Base-by-base conservation (phyloP, 2,888 invertebrate species). In the Xestia rhomboidea region DNA sequence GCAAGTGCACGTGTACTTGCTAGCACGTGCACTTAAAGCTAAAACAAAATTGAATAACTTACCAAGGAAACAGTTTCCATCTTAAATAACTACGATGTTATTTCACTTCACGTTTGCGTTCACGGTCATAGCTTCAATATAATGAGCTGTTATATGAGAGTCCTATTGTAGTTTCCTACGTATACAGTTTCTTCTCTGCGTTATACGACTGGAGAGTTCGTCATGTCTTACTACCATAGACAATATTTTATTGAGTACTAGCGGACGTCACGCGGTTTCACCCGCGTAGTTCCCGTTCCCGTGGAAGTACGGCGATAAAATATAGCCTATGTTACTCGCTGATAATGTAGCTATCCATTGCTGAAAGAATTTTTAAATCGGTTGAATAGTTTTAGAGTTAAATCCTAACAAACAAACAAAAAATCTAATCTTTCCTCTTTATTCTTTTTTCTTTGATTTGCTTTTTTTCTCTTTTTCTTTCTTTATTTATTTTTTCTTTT, bases 91-190 rank as follows among this genome's bases (percentile, higher is more conserved):
- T 38, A 27, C 27, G n/a, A 72, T 34, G 60, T 62, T 73, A 60
- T 73, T 72, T 54, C 27, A 63, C 38, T 64, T 44, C 30, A 77
- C n/a, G 41, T 41, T 64, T 34, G 51, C 21, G 15, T 87, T 90
- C 86, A 90, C 90, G 90, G 90, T 89, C 84, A 75, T 21, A 83
- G 85, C 87, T 68, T 80, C 62, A 75, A 80, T 82, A 90, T 90
- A 90, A 90, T 90, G 73, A 86, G 80, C 69, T 68, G 80, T 85
- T 82, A 82, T 75, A 63, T 72, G 69, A 11, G 69, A 11, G 57
- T 68, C 77, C 81, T 82, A 82, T 88, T 88, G 88, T 86, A 66
- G n/a, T 73, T 57, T 5, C 44, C n/a, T 51, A 57, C 68, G 86
- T 81, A 76, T 87, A 78, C 57, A 27, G 73, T 88, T 84, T 74